Evolutionary conservation across 2,113 vertebrate species (phyloP), one percentile per base, ranked within the genome.

Genomic region (Camelus dromedarius): DNA sequence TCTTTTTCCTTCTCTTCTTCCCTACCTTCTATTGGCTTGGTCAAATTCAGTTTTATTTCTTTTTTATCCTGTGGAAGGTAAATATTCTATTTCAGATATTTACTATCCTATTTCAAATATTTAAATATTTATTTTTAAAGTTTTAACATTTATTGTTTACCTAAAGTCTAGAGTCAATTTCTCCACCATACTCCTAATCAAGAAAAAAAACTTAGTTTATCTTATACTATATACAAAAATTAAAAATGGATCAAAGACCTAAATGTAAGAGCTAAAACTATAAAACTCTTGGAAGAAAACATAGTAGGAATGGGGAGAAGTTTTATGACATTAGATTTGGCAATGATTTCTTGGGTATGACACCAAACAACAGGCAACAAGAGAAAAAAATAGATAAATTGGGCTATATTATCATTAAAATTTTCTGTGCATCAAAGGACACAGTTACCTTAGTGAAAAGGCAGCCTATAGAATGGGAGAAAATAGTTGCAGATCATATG

Each of bases 51-150:
- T 85, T 86, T 92, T 67, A 73, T 42, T 64, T 84, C 7, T 82
- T n/a, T 60, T 35, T 81, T 89, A 6, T 72, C 66, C 30, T 83
- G 54, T 30, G 52, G 8, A 82, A 72, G 1, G 77, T 64, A 48
- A 35, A 56, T 10, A 24, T 70, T 90, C 26, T 83, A 52, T 92
- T 80, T 91, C 13, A 87, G 62, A 77, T 93, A 64, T 89, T 77
- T 84, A 56, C 56, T 10, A 24, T 70, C 85, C 26, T 83, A 52
- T 92, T 80, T 91, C 13, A 87, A 70, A 77, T 93, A 64, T 89
- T 77, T 84, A 56, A 64, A 35, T 89, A 30, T 58, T 89, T 84
- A 35, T 89, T 32, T 76, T 89, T 42, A 64, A 35, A 54, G 15
- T 79, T 83, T 89, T 85, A 54, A 35, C 38, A 6, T 64, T 64